These are phyloP conservation scores for Forbesichthys agassizii DNA, from an alignment of 2,113 vertebrate genomes.

Conservation along the genomic window DNA sequence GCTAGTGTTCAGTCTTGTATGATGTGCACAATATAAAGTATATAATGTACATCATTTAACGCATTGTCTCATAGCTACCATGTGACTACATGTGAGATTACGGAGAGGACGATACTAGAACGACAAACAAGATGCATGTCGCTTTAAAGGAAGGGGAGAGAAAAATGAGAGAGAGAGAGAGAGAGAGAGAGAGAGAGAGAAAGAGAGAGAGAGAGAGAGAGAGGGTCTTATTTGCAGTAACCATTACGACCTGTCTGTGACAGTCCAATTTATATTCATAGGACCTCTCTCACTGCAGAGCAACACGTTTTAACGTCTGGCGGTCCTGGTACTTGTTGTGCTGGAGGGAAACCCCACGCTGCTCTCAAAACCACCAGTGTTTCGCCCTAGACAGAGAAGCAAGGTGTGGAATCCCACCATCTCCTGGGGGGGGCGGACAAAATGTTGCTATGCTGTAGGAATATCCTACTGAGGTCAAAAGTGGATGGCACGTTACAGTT, in stretches of 20 bases:
- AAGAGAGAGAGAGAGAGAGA: neutral
- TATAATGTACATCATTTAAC: no score
- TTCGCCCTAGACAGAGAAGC: constrained; percentile 53
- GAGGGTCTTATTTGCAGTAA: neutral
- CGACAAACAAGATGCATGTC: neutral
- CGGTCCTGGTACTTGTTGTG: constrained; percentile 21
- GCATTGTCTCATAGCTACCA: neutral
- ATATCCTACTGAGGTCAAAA: no score
- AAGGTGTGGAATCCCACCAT: no score
- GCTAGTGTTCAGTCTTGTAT: neutral
- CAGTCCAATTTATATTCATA: constrained; percentile 34
- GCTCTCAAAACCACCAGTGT: constrained; percentile 35
- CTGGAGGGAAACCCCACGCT: constrained; percentile 47
- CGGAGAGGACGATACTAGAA: no score
- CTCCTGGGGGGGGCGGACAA: no score
- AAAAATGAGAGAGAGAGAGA: neutral
- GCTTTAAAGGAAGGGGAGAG: neutral
- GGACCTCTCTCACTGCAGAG: constrained; percentile 19
- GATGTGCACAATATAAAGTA: no score
- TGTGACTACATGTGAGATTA: no score
- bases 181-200: neutral
- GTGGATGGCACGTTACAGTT: no score
- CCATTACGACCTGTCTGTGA: constrained; percentile 28
- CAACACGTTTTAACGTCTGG: constrained; percentile 21
- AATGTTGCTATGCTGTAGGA: no score